Base-by-base conservation (phyloP, 2,113 vertebrate species). In the Lagopus leucura region DNA sequence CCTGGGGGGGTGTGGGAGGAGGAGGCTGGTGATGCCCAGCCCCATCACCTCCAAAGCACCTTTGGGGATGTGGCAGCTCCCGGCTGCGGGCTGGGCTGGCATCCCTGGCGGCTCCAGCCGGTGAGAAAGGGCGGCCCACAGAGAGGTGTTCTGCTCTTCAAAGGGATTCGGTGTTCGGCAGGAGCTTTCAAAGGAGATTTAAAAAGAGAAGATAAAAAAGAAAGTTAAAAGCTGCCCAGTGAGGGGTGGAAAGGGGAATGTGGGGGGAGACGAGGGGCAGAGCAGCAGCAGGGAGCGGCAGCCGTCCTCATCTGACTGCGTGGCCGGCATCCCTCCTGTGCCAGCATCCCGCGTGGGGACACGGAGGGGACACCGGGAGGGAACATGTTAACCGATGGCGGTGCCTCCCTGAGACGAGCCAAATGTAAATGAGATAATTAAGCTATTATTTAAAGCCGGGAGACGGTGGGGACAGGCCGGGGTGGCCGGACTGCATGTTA, bases 381-480 rank as follows among this genome's bases (percentile, higher is more conserved):
- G 96, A 97, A 97, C 95, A 97, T 95, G 96, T 97, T 97, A 97
- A 97, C 95, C 95, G 95, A 89, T 67, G n/a, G 91, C 73, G 96
- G 96, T 94, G 94, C 61, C 38, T 97, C 96, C 96, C 91, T 97
- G 96, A 96, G 93, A 95, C 90, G 96, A 97, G 96, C 97, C 94
- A 97, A 97, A 98, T 98, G 97, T 97, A 97, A 98, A 97, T 98
- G 95, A 97, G 97, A 96, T 98, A 97, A 98, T 97, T 98, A 97
- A 96, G 93, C 96, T 96, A 96, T 97, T 97, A 97, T 97, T 97
- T 97, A 97, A 97, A 96, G 96, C 96, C 85, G n/a, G 91, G 90
- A 97, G 95, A 97, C 80, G 54, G 94, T 95, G 92, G 95, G 93
- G 92, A 91, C 91, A 94, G 92, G 94, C 94, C 84, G 57, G 92